These are phyloP conservation scores for Andrena hattorfiana DNA, from an alignment of 2,888 invertebrate species.

Conservation along the genomic window DNA sequence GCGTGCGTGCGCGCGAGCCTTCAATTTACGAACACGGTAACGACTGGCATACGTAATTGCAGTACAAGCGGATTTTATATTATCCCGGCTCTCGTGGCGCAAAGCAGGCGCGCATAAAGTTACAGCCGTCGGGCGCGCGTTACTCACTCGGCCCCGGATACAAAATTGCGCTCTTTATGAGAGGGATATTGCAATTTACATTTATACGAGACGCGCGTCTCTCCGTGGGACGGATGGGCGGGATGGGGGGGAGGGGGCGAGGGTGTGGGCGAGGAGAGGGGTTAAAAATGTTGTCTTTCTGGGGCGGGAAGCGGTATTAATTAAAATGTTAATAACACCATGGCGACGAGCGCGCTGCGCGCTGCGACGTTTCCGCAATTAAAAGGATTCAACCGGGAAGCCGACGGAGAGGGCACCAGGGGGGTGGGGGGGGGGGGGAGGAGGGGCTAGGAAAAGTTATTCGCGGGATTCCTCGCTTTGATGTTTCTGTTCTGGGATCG, in stretches of 20 bases:
- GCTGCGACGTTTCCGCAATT: constrained; percentile 36
- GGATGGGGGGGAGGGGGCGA: background rate
- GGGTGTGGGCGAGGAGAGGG: background rate
- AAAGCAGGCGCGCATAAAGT: constrained; percentile 25
- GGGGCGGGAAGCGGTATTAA: constrained; percentile 40
- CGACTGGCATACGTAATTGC: constrained; percentile 50
- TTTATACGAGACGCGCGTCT: constrained; percentile 52
- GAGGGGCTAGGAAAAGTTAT: constrained; percentile 9
- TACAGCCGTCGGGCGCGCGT: constrained; percentile 30
- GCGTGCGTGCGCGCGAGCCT: constrained; percentile 1
- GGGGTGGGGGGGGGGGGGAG: constrained; percentile 12
- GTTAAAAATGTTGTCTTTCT: constrained; percentile 36
- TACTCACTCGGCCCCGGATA: constrained; percentile 31
- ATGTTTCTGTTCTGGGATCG: constrained; percentile 10
- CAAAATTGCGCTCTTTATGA: constrained; percentile 55
- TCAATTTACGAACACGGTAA: constrained; percentile 23
- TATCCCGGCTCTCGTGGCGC: constrained; percentile 37
- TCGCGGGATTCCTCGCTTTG: constrained; percentile 16
- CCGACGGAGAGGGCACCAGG: background rate
- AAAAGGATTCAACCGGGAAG: constrained; percentile 45
- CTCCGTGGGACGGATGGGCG: background rate
- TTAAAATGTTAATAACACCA: constrained; percentile 59
- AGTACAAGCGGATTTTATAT: constrained; percentile 51
- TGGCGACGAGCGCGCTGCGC: constrained; percentile 13
- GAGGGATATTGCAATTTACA: constrained; percentile 54